phyloP scores from a whole-genome alignment of 1,140 invertebrate genomes.

The Ditylenchus dipsaci region DNA sequence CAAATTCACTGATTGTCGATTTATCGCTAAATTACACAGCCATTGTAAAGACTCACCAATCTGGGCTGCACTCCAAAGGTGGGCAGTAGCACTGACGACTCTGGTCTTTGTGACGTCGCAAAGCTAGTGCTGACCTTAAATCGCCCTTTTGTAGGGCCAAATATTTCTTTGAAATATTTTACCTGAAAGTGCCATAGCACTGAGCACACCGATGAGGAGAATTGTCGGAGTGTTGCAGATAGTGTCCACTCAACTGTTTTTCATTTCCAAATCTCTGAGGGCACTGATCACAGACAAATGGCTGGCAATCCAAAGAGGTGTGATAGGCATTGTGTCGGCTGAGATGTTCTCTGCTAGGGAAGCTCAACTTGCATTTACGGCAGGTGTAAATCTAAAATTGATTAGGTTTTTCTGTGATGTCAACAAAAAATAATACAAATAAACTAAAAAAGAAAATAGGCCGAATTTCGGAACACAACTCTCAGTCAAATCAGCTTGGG shows the following conservation, averaged over 20 bases:
- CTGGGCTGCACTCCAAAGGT: constrained; percentile 36
- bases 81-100: constrained; percentile 40
- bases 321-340: constrained; percentile 42
- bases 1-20: no score
- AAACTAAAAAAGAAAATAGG: no score
- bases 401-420: no score
- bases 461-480: no score
- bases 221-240: constrained; percentile 38
- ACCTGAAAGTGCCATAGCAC: constrained; percentile 38
- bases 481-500: no score
- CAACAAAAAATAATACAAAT: no score
- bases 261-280: constrained; percentile 42
- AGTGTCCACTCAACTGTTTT: constrained; percentile 22
- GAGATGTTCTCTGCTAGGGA: constrained; percentile 41
- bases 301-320: constrained; percentile 26
- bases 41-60: constrained; percentile 16
- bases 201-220: constrained; percentile 38
- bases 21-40: not conserved
- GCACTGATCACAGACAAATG: constrained; percentile 39
- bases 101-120: constrained; percentile 46
- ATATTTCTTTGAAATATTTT: not conserved
- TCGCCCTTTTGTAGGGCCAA: no score
- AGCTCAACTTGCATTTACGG: constrained; percentile 43
- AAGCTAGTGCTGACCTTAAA: constrained; percentile 39
- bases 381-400: constrained; percentile 36